Evolutionary conservation across 2,888 invertebrate genomes (phyloP), one percentile per base, ranked within the genome.

Genomic region (Mimas tiliae): DNA sequence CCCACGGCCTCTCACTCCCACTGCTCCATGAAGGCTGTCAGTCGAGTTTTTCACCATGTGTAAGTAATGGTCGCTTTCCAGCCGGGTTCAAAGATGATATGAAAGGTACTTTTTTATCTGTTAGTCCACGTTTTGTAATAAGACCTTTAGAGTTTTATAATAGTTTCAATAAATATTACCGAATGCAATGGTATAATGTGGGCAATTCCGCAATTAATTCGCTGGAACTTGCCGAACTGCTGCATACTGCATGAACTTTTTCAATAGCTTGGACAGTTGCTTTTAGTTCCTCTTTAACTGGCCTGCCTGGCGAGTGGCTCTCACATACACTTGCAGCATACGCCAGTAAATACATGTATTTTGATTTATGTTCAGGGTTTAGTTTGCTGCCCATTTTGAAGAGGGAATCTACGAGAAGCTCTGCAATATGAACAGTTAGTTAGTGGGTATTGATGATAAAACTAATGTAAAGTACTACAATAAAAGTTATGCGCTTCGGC

Each of bases 271-370:
- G 96, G 70, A 97, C 96, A 0, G 99, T 99, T 1, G 96, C 95
- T 85, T 98, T 98, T 52, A 99, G 89, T 84, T 99, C 99, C 72
- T 99, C 99, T 85, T 98, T 98, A 68, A 96, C 94, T 70, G 97
- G 97, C 76, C 96, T 97, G 58, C 95, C 95, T 67, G 95, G 95
- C 0, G 89, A 74, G 1, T 74, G 74, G 0, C 95, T 95, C 85
- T 99, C 99, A 74, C 96, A 97, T 0, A 99, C 98, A 85, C 98
- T 98, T 0, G 98, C 97, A 0, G 99, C 97, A 90, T 99, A 99
- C 0, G 99, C 98, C 77, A 99, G 89, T 67, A 99, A 93, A 87
- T 97, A 97, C 85, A 99, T 97, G 86, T 99, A 99, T 87, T 99
- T 99, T 8, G 98, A 96, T 90, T 99, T 98, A 87, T 99, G 98